These are phyloP conservation scores for Xylota sylvarum DNA, from an alignment of 2,888 invertebrate genomes.

Conservation along the genomic window DNA sequence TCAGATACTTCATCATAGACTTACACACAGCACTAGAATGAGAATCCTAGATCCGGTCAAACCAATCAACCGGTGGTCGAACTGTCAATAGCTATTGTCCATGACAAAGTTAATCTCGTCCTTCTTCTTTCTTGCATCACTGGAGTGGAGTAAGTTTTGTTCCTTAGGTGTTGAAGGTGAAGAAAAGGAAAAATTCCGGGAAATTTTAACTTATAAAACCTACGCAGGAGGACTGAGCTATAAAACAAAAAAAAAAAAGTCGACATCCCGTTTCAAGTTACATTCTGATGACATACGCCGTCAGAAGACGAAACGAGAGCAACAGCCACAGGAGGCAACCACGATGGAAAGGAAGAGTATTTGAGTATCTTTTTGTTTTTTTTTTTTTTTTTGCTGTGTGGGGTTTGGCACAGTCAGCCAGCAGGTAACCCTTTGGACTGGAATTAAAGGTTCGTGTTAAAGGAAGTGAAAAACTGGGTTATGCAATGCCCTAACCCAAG, in stretches of 20 bases:
- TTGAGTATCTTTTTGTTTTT: background rate
- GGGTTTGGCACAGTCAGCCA: constrained; percentile 11
- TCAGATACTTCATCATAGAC: constrained; percentile 51
- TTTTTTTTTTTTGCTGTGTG: constrained; percentile 15
- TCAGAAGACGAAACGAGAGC: constrained; percentile 13
- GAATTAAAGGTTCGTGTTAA: constrained; percentile 49
- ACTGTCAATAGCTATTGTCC: constrained; percentile 43
- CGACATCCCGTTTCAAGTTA: constrained; percentile 76
- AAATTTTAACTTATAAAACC: constrained; percentile 55
- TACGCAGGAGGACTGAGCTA: constrained; percentile 56
- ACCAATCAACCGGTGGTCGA: constrained; percentile 47
- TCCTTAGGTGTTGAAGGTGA: constrained; percentile 63
- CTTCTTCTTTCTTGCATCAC: background rate
- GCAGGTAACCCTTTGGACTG: constrained; percentile 22
- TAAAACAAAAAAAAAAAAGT: constrained; percentile 36
- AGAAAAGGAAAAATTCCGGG: constrained; percentile 72
- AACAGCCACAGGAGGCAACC: constrained; percentile 10
- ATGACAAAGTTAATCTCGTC: constrained; percentile 25
- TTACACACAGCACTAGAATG: constrained; percentile 29
- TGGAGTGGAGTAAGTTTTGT: constrained; percentile 14
- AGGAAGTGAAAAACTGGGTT: constrained; percentile 72
- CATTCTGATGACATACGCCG: constrained; percentile 61
- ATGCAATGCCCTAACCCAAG: constrained; percentile 38
- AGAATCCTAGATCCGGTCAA: constrained; percentile 36
- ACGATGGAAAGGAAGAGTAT: background rate